Evolutionary conservation across 2,797 vertebrate genomes (phyloP).

Genomic region (Chrosomus eos): DNA sequence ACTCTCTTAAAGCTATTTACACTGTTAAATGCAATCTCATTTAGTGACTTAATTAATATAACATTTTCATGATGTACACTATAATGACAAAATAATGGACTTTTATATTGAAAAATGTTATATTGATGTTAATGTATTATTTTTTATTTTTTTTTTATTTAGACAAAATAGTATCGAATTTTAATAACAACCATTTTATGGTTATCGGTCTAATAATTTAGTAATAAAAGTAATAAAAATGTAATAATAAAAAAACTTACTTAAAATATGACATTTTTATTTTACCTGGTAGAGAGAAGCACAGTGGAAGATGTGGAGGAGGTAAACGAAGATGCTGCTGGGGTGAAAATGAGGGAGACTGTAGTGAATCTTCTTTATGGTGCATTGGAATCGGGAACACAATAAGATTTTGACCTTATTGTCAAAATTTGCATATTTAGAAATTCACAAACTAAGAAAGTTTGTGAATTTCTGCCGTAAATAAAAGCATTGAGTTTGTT

Average conservation of each 20-base stretch:
- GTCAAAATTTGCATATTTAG: background rate
- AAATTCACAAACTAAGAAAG: too few species aligned
- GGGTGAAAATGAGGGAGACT: conserved; percentile 65
- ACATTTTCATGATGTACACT: background rate
- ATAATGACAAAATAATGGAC: background rate
- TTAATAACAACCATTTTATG: background rate
- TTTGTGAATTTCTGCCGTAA: background rate
- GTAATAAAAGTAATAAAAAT: too few species aligned
- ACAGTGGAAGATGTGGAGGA: conserved; percentile 45
- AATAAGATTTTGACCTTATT: conserved; percentile 30
- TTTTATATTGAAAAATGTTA: background rate
- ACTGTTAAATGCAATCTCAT: background rate
- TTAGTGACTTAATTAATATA: background rate
- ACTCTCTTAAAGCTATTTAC: background rate
- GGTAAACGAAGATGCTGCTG: conserved; percentile 62
- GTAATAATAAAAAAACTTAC: background rate
- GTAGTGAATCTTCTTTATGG: conserved; percentile 68
- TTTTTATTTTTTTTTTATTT: background rate
- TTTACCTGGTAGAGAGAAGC: conserved; percentile 45
- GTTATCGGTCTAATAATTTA: background rate
- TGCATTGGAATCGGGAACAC: conserved; percentile 47
- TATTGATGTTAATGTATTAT: background rate
- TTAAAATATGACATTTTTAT: background rate
- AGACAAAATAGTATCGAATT: background rate
- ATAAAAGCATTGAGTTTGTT: background rate